Evolutionary conservation across 2,113 vertebrate species (phyloP), one percentile per base, ranked within the genome.

Genomic region (Eptesicus fuscus): DNA sequence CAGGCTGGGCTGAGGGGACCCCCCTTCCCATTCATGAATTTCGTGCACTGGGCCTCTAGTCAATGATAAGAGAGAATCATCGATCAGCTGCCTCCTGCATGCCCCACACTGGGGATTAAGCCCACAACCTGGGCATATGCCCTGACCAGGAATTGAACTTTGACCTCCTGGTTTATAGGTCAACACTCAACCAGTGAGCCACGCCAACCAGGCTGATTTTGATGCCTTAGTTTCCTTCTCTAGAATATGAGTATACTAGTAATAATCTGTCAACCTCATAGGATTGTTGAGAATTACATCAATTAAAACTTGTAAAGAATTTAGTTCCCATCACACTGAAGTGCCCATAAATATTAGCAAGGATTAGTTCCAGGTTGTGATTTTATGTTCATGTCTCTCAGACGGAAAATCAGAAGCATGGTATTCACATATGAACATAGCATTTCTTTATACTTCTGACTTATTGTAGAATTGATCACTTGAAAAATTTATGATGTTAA

Each of bases 401-500:
- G 84, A n/a, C 9, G 42, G 9, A 61, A 79, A 83, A 83, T 79
- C 18, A 35, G 14, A 18, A 91, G 3, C 4, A 4, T 89, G 10
- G 4, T 76, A 51, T 70, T 71, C 49, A 49, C 25, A 53, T 92
- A 65, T 65, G 37, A 84, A 28, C 1, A 8, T n/a, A 56, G 30
- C 14, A 20, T 93, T 85, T 80, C 30, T 79, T 87, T 87, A 74
- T 92, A 93, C 17, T 87, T 80, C 42, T 69, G 20, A 65, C 28
- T 89, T 23, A 85, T 63, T 67, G n/a, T 91, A 83, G 49, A 91
- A 92, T 83, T 86, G 59, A 71, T 49, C 17, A 47, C 44, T 95
- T 95, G 71, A 89, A 94, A 93, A 92, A 65, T 61, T 14, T 53
- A 77, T 91, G 35, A 25, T 71, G 67, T 69, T 40, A 79, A 63